These are phyloP conservation scores for Chouioia cunea DNA, from an alignment of 2,888 invertebrate genomes.

Conservation along the genomic window DNA sequence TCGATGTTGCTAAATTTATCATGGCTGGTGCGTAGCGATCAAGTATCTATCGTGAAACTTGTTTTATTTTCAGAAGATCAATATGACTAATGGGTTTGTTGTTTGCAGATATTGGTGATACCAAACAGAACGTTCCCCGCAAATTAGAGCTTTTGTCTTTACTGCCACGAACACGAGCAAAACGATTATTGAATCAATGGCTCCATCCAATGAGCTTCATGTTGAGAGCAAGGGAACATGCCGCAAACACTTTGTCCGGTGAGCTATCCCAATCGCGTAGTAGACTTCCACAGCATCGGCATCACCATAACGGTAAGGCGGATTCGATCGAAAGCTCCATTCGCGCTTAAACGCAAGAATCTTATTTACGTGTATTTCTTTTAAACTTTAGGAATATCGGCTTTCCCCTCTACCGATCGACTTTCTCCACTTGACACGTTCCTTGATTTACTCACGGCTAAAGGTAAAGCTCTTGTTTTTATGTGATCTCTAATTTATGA, in stretches of 20 bases:
- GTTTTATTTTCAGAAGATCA: too few species aligned
- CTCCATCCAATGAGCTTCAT: conserved; percentile 81
- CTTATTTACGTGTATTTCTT: conserved; percentile 32
- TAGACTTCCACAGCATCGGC: conserved; percentile 61
- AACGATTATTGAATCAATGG: conserved; percentile 84
- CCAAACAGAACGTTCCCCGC: conserved; percentile 74
- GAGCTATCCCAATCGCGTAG: conserved; percentile 67
- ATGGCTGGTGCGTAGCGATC: conserved; percentile 75
- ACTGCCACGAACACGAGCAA: conserved; percentile 82
- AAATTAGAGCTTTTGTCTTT: conserved; percentile 82
- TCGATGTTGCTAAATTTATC: conserved; percentile 88
- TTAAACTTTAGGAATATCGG: conserved; percentile 75
- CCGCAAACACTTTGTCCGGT: conserved; percentile 83
- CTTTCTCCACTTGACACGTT: conserved; percentile 87
- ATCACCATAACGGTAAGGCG: conserved; percentile 61
- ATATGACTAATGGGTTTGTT: conserved; percentile 14
- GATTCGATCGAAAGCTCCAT: conserved; percentile 11
- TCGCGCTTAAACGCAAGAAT: not conserved
- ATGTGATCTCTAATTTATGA: not conserved
- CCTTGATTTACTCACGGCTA: conserved; percentile 86
- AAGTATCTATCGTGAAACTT: not conserved
- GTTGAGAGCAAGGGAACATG: conserved; percentile 85
- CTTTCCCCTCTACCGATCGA: conserved; percentile 79
- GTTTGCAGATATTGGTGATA: conserved; percentile 68
- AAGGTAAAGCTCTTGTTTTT: conserved; percentile 67